Percentiles rank a stretch among this genome's conserved stretches.
phyloP scores from a whole-genome alignment of 2,797 vertebrate species.

The Fistularia commersonii region DNA sequence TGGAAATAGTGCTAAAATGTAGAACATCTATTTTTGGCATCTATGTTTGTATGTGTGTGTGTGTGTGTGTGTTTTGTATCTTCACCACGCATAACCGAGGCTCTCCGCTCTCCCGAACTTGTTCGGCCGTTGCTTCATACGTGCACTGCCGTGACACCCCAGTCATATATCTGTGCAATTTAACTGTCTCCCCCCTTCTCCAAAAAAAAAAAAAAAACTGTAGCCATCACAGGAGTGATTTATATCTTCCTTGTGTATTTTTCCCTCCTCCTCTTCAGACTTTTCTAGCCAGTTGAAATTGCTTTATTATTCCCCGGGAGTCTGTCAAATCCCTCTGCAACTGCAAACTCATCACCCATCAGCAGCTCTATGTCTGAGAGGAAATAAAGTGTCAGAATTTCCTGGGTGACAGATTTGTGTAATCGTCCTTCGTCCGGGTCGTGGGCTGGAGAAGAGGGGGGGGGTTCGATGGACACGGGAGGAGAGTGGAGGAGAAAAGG shows the following conservation, averaged over 20 bases:
- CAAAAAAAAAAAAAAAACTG: slow-evolving; percentile 27
- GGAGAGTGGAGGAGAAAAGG: slow-evolving; percentile 21
- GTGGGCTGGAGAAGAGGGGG: too few species aligned
- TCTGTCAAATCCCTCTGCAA: slow-evolving; percentile 66
- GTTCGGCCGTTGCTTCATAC: neutral
- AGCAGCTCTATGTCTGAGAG: slow-evolving; percentile 68
- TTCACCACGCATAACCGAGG: too few species aligned
- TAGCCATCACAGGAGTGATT: slow-evolving; percentile 56
- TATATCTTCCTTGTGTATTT: slow-evolving; percentile 62
- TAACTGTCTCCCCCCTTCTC: slow-evolving; percentile 50
- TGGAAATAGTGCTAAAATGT: too few species aligned
- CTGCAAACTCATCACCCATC: slow-evolving; percentile 72
- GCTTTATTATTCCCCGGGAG: slow-evolving; percentile 75
- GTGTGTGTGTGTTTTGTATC: too few species aligned
- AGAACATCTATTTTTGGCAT: too few species aligned
- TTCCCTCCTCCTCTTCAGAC: slow-evolving; percentile 38
- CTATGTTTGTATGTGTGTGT: too few species aligned
- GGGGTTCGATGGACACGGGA: slow-evolving; percentile 22
- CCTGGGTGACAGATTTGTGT: slow-evolving; percentile 69
- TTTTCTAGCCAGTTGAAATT: slow-evolving; percentile 72
- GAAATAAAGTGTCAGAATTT: slow-evolving; percentile 73
- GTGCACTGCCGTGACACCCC: neutral
- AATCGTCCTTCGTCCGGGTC: slow-evolving; percentile 58
- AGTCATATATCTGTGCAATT: slow-evolving; percentile 38
- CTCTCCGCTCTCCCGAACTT: too few species aligned